These are phyloP conservation scores for Brachionus asplanchnoidis DNA, from an alignment of 1,140 invertebrate species.

Conservation along the genomic window DNA sequence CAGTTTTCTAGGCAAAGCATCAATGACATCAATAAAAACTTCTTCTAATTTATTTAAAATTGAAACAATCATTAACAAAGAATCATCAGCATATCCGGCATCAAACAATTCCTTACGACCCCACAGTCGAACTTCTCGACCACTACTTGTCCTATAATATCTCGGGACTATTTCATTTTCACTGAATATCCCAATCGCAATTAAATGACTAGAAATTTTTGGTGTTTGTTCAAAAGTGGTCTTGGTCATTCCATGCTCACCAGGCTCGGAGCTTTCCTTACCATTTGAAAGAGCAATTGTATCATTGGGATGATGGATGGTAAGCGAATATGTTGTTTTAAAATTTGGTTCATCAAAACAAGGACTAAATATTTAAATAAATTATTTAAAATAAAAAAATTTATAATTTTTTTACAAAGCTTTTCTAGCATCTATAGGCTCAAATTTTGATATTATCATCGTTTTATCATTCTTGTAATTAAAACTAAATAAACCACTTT, in stretches of 20 bases:
- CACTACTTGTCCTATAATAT: neutral
- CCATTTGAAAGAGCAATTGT: slow-evolving; percentile 23
- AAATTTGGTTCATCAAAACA: slow-evolving; percentile 41
- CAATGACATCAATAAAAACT: neutral
- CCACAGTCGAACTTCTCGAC: neutral
- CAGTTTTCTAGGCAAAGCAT: slow-evolving; percentile 21
- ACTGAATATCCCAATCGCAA: slow-evolving; percentile 13
- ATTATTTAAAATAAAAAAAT: neutral
- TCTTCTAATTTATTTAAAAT: neutral
- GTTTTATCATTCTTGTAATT: neutral
- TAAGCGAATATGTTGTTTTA: neutral
- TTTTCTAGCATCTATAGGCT: slow-evolving; percentile 27
- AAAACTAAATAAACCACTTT: slow-evolving; percentile 15
- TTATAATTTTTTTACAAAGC: neutral
- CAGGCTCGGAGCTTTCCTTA: neutral
- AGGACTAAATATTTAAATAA: slow-evolving; percentile 54
- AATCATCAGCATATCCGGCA: neutral
- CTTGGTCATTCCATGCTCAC: neutral
- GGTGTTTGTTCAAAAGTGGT: neutral
- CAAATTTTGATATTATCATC: slow-evolving; percentile 21
- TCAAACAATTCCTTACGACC: neutral
- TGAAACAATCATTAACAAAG: neutral
- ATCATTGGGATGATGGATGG: neutral
- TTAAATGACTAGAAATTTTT: neutral
- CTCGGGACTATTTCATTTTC: neutral